Percentiles rank a stretch among this genome's conserved stretches.
Conservation (phyloP, 1,140 invertebrate genomes). For the Aphaenogaster floridana region DNA sequence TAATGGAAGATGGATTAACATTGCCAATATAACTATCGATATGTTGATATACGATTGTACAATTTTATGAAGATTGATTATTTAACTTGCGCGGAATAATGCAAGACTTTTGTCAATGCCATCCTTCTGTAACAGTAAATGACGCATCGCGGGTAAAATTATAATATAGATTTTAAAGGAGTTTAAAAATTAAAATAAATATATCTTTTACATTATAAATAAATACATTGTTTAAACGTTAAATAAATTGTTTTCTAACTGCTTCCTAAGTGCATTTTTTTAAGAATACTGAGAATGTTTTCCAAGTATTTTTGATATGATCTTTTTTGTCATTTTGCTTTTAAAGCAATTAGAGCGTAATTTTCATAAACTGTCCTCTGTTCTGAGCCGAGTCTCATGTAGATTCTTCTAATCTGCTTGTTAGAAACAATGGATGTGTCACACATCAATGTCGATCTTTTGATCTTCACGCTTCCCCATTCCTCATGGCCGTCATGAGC, state of each 20-base stretch:
- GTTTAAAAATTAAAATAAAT: constrained; percentile 13
- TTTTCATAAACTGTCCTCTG: neutral
- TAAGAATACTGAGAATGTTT: constrained; percentile 5
- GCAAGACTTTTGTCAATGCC: neutral
- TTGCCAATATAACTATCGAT: neutral
- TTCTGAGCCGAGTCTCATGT: neutral
- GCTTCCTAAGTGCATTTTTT: neutral
- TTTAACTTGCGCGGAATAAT: neutral
- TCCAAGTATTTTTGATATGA: constrained; percentile 27
- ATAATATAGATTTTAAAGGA: neutral
- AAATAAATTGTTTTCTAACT: constrained; percentile 6
- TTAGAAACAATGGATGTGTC: neutral
- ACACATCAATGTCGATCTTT: neutral
- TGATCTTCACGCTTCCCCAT: neutral
- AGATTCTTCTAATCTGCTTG: neutral
- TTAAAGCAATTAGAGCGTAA: neutral
- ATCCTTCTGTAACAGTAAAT: neutral
- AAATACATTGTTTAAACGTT: constrained; percentile 7
- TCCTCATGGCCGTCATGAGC: neutral
- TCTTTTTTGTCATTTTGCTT: neutral
- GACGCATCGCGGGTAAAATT: neutral
- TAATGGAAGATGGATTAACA: neutral
- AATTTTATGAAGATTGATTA: neutral
- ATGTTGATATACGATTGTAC: neutral
- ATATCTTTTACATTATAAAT: constrained; percentile 5